These are phyloP conservation scores for Malurus melanocephalus DNA, from an alignment of 2,113 vertebrate genomes.

Conservation along the genomic window DNA sequence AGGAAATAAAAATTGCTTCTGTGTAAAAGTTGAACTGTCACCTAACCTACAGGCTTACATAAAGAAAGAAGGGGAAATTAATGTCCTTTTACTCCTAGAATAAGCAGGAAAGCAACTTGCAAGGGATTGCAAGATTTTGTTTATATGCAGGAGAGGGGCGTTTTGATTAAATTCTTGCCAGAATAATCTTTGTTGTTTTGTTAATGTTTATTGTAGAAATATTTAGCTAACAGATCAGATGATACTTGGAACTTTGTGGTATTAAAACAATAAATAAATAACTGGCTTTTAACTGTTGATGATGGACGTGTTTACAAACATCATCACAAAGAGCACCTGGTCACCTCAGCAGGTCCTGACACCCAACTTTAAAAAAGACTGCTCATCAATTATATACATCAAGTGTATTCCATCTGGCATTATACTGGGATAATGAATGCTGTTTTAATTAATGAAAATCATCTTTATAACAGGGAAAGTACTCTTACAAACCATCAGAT, in stretches of 20 bases:
- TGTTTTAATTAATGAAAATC: neutral
- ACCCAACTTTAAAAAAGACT: neutral
- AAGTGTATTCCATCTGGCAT: neutral
- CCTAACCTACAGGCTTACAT: neutral
- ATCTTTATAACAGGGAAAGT: neutral
- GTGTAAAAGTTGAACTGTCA: neutral
- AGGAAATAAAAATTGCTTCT: conserved; percentile 10
- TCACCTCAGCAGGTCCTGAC: neutral
- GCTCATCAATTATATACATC: neutral
- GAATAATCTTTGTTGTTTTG: neutral
- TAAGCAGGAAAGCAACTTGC: neutral
- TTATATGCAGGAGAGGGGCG: neutral
- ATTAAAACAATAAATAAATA: neutral
- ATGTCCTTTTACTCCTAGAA: neutral
- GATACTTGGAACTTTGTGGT: neutral
- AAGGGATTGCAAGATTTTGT: neutral
- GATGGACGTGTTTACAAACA: neutral
- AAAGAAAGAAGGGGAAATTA: neutral
- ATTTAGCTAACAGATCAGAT: neutral
- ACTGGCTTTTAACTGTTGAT: neutral
- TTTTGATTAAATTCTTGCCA: neutral
- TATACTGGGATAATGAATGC: neutral
- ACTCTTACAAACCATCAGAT: neutral
- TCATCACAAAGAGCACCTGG: neutral
- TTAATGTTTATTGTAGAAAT: neutral